Evolutionary conservation across 2,113 vertebrate genomes (phyloP), one percentile per base, ranked within the genome.

Genomic region (Cisticola juncidis): DNA sequence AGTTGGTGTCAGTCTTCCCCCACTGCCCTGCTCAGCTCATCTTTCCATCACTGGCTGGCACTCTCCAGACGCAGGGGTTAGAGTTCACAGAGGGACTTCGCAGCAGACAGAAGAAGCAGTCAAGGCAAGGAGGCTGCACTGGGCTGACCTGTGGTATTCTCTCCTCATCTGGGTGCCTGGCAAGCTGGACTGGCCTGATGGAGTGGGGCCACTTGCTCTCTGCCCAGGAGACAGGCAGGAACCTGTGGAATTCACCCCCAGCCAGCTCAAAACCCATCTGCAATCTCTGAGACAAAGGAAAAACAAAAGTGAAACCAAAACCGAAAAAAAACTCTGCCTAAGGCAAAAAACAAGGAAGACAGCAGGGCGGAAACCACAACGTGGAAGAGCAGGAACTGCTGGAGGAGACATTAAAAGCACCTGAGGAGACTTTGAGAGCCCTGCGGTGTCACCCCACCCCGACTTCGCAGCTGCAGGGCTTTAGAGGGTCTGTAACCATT

Each of bases 1-100:
- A 58, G 18, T 44, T 3, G 6, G 9, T 25, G 36, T 36, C 62
- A 33, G 9, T 26, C 72, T 36, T 44, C 17, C 17, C 11, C 14
- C 36, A 5, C 13, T 35, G 19, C 10, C 20, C 25, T 5, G 1
- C 31, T 36, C 18, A 19, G 53, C 22, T 47, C 22, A 23, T 10
- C 9, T 60, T 33, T 36, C 14, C 36, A 20, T 0, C 7, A 28
- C 14, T 1, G 1, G 9, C 26, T 36, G 33, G 26, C 14, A 36
- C 60, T 36, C 31, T 36, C 33, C 1, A 0, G 33, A 28, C 36
- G 17, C 62, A 68, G 36, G 26, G 22, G 9, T 42, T 33, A 33
- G 53, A 31, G 14, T 22, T 51, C 31, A 44, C 31, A 31, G 21
- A 44, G 62, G 26, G 11, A 33, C 14, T 36, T 33, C 0, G 0